Evolutionary conservation across 1,140 invertebrate species (phyloP), one percentile per base, ranked within the genome.

Genomic region (Aphaenogaster ashmeadi): DNA sequence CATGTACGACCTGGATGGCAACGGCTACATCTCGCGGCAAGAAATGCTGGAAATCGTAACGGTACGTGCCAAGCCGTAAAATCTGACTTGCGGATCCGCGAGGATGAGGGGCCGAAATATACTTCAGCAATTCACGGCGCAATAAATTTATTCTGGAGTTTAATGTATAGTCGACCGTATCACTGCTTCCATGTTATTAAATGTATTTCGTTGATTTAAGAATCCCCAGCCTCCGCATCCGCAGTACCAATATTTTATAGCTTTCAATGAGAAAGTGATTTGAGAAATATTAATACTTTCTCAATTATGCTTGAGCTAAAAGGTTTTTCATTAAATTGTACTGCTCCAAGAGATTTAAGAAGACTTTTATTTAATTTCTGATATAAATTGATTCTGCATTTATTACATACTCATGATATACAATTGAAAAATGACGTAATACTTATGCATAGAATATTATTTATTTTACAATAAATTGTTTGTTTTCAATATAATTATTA

Each of bases 21-120:
- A 99, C 93, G 98, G 98, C 13, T 99, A 98, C 95, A 99, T 99
- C 94, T 99, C 98, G 64, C 96, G 98, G 87, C 98, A 99, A 94
- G 98, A 99, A 96, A 99, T 99, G 98, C 96, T 99, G 62, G 98
- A 99, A 97, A 99, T 99, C 93, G 98, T 99, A 86, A 98, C 98
- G 92, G 98, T 99, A 95, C 97, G 97, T 96, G 92, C 33, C 77
- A 56, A 71, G 47, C 3, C 13, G 21, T 80, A 41, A 80, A 80
- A 69, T 27, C 47, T 69, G 33, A 66, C n/a, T 80, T 18, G 11
- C 77, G 60, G n/a, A 13, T 27, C 15, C 77, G 44, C 41, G 18
- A 50, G 58, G 44, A 44, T 6, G 47, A 2, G 18, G 2, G 3
- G 3, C 15, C 33, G 8, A 58, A 2, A 36, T 83, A 60, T 50